Percentiles rank a stretch among this genome's conserved stretches.
These are phyloP conservation scores for Fundulus diaphanus DNA, from an alignment of 2,797 vertebrate genomes.

Conservation along the genomic window DNA sequence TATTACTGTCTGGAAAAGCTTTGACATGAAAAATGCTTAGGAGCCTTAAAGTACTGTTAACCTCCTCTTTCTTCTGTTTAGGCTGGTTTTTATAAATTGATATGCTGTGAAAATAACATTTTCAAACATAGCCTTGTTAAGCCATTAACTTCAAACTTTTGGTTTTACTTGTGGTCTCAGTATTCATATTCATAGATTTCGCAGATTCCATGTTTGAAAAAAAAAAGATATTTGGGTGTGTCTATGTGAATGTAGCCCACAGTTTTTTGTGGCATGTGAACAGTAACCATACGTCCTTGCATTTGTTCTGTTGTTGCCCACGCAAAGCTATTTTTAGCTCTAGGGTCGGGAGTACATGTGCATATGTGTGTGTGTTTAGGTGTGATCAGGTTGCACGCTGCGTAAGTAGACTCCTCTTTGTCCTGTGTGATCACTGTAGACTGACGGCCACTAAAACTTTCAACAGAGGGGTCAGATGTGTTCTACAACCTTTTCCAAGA, in stretches of 20 bases:
- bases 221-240: constrained; percentile 6
- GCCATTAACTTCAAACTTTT: constrained; percentile 24
- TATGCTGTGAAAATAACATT: no score
- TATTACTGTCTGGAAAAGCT: no score
- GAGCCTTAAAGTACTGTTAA: no score
- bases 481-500: constrained; percentile 55
- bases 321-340: constrained; percentile 75
- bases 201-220: not conserved
- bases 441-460: constrained; percentile 79
- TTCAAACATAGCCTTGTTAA: not conserved
- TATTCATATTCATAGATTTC: not conserved
- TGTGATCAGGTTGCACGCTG: constrained; percentile 70
- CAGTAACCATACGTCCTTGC: constrained; percentile 61
- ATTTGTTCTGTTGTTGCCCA: constrained; percentile 68
- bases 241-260: constrained; percentile 10
- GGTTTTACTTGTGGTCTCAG: constrained; percentile 35
- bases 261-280: constrained; percentile 58
- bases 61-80: not conserved
- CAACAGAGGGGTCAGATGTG: constrained; percentile 70
- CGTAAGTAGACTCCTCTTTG: constrained; percentile 82
- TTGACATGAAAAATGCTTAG: no score
- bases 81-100: not conserved
- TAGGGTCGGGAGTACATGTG: constrained; percentile 54
- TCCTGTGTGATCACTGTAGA: constrained; percentile 77
- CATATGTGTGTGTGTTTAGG: constrained; percentile 48